Evolutionary conservation across 1,140 invertebrate genomes (phyloP).

Genomic region (Aradophagus sp.): DNA sequence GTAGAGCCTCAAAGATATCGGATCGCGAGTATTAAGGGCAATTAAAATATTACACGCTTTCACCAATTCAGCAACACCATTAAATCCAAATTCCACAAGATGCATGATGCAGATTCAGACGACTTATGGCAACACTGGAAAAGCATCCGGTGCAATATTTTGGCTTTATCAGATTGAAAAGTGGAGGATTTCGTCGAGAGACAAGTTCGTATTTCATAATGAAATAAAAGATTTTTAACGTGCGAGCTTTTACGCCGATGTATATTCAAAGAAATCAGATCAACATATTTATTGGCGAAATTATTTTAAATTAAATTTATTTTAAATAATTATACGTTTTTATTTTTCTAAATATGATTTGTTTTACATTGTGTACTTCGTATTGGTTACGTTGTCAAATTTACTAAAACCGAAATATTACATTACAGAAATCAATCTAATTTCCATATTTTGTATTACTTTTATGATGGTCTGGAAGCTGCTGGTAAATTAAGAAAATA

Average conservation of each 20-base stretch:
- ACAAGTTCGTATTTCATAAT: conserved; percentile 78
- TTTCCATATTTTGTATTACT: conserved; percentile 92
- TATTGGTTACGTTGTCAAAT: too few relatives aligned
- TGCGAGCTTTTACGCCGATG: too few relatives aligned
- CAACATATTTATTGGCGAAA: too few relatives aligned
- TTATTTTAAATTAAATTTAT: too few relatives aligned
- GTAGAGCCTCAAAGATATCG: conserved; percentile 77
- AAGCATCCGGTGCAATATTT: conserved; percentile 89
- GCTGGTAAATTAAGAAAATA: conserved; percentile 79
- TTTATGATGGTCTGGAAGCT: conserved; percentile 86
- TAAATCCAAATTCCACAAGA: conserved; percentile 91
- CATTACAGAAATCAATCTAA: conserved; percentile 87
- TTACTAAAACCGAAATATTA: too few relatives aligned
- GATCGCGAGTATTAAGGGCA: conserved; percentile 82
- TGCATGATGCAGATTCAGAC: conserved; percentile 89
- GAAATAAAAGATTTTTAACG: conserved; percentile 3
- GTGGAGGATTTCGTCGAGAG: conserved; percentile 86
- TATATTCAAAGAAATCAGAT: background rate
- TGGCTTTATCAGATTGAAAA: conserved; percentile 92
- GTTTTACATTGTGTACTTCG: background rate
- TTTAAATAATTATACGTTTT: too few relatives aligned
- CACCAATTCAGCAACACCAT: conserved; percentile 87
- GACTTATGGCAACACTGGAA: conserved; percentile 88
- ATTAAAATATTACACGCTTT: conserved; percentile 86
- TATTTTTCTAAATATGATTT: too few relatives aligned